phyloP scores from a whole-genome alignment of 2,113 vertebrate species.

The Alosa alosa region DNA sequence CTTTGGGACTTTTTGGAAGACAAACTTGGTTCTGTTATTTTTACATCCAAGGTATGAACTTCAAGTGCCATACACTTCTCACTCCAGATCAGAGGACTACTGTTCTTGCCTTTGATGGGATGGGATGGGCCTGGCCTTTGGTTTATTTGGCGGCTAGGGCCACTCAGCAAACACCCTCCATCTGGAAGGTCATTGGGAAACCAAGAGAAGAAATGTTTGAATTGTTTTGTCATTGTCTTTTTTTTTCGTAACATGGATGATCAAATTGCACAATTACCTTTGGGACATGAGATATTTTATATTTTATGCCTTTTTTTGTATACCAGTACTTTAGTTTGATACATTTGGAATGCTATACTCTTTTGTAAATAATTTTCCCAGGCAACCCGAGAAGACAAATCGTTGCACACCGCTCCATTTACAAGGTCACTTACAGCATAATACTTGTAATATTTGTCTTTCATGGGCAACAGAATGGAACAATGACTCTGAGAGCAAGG shows the following conservation, averaged over 20 bases:
- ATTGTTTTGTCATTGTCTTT: conserved; percentile 44
- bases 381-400: conserved; percentile 35
- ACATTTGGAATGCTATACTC: conserved; percentile 34
- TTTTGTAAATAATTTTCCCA: conserved; percentile 51
- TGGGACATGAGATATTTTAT: conserved; percentile 47
- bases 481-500: neutral
- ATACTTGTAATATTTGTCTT: conserved; percentile 30
- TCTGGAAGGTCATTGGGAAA: conserved; percentile 41
- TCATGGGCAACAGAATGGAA: conserved; percentile 22
- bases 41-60: conserved; percentile 40
- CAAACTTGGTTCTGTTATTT: conserved; percentile 39
- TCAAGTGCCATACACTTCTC: conserved; percentile 42
- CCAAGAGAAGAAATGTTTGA: conserved; percentile 31
- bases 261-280: conserved; percentile 44
- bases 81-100: conserved; percentile 35
- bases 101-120: conserved; percentile 42
- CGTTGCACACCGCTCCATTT: conserved; percentile 30
- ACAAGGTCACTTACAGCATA: conserved; percentile 40
- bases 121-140: conserved; percentile 39
- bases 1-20: conserved; percentile 34
- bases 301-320: conserved; percentile 54
- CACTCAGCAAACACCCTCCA: conserved; percentile 36
- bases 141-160: conserved; percentile 38
- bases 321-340: conserved; percentile 41
- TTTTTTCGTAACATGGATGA: conserved; percentile 26